phyloP scores from a whole-genome alignment of 2,113 vertebrate genomes.

The Ptilonorhynchus violaceus region DNA sequence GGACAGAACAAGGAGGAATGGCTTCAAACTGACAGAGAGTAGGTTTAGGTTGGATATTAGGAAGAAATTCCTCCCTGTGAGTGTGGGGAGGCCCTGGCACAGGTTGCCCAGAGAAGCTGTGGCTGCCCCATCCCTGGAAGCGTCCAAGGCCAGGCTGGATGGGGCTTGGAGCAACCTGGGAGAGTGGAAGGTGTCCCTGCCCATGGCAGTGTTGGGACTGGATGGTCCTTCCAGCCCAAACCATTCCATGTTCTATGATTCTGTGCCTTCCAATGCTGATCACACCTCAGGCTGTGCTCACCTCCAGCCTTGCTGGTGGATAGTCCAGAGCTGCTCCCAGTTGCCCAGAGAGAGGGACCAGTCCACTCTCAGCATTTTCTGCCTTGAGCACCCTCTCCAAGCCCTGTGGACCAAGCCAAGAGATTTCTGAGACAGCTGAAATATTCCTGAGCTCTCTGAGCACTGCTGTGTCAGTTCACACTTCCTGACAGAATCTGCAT shows the following conservation, averaged over 20 bases:
- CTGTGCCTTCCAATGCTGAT: not conserved
- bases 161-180: not conserved
- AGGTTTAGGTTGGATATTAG: too few relatives aligned
- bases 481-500: not conserved
- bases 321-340: not conserved
- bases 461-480: not conserved
- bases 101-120: not conserved
- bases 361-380: not conserved
- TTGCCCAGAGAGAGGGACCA: not conserved
- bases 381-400: not conserved
- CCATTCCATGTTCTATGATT: not conserved
- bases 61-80: fast-evolving
- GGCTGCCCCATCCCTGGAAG: not conserved
- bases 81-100: not conserved
- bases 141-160: not conserved
- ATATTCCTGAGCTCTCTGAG: not conserved
- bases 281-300: not conserved
- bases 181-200: not conserved
- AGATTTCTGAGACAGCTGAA: not conserved
- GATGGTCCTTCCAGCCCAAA: not conserved
- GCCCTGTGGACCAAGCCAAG: not conserved
- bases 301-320: not conserved
- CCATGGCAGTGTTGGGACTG: not conserved
- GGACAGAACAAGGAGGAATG: not conserved
- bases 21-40: not conserved